Evolutionary conservation across 2,888 invertebrate species (phyloP).

Genomic region (Melanotus villosus): DNA sequence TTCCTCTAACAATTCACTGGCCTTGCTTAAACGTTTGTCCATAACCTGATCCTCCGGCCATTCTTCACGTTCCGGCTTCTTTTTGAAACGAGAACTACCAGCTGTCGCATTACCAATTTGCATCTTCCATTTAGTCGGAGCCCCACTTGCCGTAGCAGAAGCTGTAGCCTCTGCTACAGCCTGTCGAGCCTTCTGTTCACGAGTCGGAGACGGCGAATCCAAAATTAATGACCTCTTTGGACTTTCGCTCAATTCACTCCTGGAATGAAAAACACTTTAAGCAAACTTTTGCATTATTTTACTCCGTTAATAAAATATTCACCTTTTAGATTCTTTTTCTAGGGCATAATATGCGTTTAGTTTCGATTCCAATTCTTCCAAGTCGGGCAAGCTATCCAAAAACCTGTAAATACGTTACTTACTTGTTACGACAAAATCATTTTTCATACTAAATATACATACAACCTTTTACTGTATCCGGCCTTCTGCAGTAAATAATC

Average conservation of each 20-base stretch:
- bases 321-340: conserved; percentile 77
- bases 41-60: conserved; percentile 53
- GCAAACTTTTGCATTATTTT: neutral
- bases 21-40: conserved; percentile 37
- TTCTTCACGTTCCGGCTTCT: conserved; percentile 71
- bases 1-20: conserved; percentile 30
- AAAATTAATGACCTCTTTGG: conserved; percentile 59
- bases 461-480: conserved; percentile 66
- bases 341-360: conserved; percentile 85
- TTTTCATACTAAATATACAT: neutral
- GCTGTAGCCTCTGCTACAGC: conserved; percentile 68
- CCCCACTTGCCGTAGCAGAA: conserved; percentile 70
- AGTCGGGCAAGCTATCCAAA: conserved; percentile 79
- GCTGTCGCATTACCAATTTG: conserved; percentile 75
- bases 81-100: conserved; percentile 72
- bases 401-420: conserved; percentile 66
- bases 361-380: conserved; percentile 83
- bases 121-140: conserved; percentile 79
- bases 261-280: conserved; percentile 40
- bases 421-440: neutral
- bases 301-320: too few relatives aligned
- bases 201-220: conserved; percentile 68
- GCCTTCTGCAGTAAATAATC: conserved; percentile 68
- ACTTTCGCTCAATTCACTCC: conserved; percentile 62
- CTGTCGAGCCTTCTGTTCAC: conserved; percentile 69